Conservation (phyloP, 2,888 invertebrate genomes). For the Monopis laevigella region DNA sequence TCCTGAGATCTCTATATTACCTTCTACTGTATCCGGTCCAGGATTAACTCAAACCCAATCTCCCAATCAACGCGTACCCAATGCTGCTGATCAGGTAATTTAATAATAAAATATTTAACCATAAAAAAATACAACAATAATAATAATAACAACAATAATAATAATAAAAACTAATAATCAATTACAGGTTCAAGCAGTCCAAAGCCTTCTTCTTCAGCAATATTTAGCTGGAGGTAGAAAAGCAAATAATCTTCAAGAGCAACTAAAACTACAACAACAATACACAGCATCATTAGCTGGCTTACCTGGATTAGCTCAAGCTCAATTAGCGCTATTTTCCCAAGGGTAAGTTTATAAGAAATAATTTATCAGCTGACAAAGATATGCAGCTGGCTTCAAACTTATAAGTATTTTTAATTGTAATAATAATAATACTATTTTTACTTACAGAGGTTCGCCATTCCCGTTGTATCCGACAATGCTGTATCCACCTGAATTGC, state of each 20-base stretch:
- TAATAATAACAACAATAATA: no score
- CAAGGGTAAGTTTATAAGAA: constrained; percentile 40
- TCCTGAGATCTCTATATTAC: constrained; percentile 61
- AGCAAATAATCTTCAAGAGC: constrained; percentile 21
- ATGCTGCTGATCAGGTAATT: constrained; percentile 55
- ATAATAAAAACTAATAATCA: no score
- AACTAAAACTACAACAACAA: constrained; percentile 19
- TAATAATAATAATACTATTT: constrained; percentile 7
- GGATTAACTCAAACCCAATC: constrained; percentile 38
- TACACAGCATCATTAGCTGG: constrained; percentile 55
- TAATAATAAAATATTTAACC: not conserved
- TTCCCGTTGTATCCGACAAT: constrained; percentile 60
- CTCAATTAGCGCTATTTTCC: constrained; percentile 56
- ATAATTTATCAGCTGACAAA: not conserved
- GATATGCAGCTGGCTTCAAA: not conserved
- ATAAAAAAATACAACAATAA: no score
- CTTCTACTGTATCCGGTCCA: constrained; percentile 57
- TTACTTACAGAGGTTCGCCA: constrained; percentile 44
- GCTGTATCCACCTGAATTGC: constrained; percentile 59
- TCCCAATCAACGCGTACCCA: constrained; percentile 50
- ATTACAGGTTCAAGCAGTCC: constrained; percentile 57
- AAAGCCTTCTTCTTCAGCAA: constrained; percentile 57
- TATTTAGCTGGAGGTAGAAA: constrained; percentile 55
- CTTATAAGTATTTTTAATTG: not conserved
- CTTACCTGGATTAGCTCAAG: constrained; percentile 52